Evolutionary conservation across 2,888 invertebrate species (phyloP).

Genomic region (Nasonia oneida): DNA sequence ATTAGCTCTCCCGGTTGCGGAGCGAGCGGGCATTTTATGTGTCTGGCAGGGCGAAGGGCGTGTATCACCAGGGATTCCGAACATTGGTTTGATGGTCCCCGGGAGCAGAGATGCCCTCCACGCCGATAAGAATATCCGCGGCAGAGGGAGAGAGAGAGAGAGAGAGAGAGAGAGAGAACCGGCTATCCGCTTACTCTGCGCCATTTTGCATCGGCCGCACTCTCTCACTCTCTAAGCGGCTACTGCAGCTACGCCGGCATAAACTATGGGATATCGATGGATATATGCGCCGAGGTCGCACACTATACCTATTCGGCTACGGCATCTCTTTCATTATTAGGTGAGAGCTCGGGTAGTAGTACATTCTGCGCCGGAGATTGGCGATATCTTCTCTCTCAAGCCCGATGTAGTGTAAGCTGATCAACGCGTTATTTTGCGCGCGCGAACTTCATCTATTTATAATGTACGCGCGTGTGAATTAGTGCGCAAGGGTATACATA

Average conservation of each 20-base stretch:
- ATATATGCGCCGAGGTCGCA: slow-evolving; percentile 36
- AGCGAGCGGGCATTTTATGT: slow-evolving; percentile 67
- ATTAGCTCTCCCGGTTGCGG: slow-evolving; percentile 54
- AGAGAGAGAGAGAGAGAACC: background rate
- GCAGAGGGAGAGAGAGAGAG: background rate
- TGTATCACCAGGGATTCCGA: slow-evolving; percentile 73
- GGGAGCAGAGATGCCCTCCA: slow-evolving; percentile 41
- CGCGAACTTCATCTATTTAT: background rate
- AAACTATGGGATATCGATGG: slow-evolving; percentile 57
- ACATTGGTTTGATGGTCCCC: slow-evolving; percentile 67
- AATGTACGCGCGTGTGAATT: background rate
- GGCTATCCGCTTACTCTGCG: slow-evolving; percentile 61
- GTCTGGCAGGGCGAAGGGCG: slow-evolving; percentile 70
- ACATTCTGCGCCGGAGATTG: background rate
- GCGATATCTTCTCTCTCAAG: background rate
- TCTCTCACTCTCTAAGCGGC: background rate
- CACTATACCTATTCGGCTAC: background rate
- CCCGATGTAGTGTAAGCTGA: background rate
- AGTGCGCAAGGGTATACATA: background rate
- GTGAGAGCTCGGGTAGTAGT: background rate
- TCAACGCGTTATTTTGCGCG: background rate
- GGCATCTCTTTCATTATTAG: slow-evolving; percentile 12
- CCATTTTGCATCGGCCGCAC: slow-evolving; percentile 61
- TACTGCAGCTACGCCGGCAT: slow-evolving; percentile 15
- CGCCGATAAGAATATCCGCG: slow-evolving; percentile 62